Evolutionary conservation across 2,797 vertebrate genomes (phyloP).

Genomic region (Myiotriccus ornatus): DNA sequence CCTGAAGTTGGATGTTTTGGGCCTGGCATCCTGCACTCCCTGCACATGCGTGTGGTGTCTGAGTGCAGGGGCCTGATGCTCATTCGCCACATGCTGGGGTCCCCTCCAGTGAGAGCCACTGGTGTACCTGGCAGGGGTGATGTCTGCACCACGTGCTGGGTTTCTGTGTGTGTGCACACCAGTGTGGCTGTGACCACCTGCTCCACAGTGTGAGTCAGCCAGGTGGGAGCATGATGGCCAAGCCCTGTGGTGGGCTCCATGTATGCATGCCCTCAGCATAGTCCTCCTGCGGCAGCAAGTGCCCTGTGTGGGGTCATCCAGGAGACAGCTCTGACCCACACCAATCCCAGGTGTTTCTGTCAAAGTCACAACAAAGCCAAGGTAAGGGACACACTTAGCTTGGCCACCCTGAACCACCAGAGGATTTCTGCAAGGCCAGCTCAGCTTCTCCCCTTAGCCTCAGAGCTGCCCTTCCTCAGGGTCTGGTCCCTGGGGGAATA

Average conservation of each 20-base stretch:
- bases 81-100: not conserved
- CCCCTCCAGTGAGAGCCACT: not conserved
- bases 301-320: not conserved
- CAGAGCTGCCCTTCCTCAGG: not conserved
- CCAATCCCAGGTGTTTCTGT: not conserved
- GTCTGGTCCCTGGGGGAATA: not conserved
- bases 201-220: not conserved
- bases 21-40: rapidly evolving
- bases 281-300: not conserved
- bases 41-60: rapidly evolving
- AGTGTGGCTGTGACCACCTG: rapidly evolving
- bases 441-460: not conserved
- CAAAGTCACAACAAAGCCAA: not conserved
- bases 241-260: not conserved
- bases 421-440: not conserved
- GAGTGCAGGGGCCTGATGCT: not conserved
- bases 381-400: rapidly evolving
- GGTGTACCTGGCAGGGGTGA: rapidly evolving
- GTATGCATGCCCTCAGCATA: not conserved
- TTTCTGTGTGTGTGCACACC: not conserved
- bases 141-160: not conserved
- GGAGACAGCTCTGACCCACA: not conserved
- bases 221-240: rapidly evolving
- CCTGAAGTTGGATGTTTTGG: too few species aligned
- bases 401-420: not conserved